Evolutionary conservation across 1,140 invertebrate genomes (phyloP), one percentile per base, ranked within the genome.

Genomic region (Mesaphorura yosii): DNA sequence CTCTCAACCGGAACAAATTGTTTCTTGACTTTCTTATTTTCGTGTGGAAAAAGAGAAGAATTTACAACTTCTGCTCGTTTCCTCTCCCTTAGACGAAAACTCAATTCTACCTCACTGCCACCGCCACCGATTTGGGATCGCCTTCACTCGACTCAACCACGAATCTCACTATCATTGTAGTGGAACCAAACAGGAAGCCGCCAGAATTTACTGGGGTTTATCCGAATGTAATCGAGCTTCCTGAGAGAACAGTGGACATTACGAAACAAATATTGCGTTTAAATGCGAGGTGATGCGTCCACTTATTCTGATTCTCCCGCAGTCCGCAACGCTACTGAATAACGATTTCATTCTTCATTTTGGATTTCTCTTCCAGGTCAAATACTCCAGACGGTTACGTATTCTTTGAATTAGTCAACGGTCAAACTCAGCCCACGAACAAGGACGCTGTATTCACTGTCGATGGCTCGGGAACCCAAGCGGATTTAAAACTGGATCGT

Each of bases 181-280:
- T 90, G 1, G 85, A 87, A 64, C 86, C 86, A 1, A 80, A 86
- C 65, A 89, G 88, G 68, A 88, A 89, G 69, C 80, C 86, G 37
- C 89, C 89, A 41, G 75, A 72, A 34, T 86, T 86, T 62, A 73
- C 76, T 41, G 70, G 76, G 53, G 62, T 63, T 3, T 70, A 75
- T 49, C 75, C 76, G 14, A 45, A 73, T 4, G 75, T 76, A 48
- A 82, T 88, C 52, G 70, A 70, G 55, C 70, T 90, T 25, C 73
- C 73, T 53, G 87, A 90, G 71, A 81, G 83, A 69, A 78, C 79
- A 45, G 77, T 69, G 14, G 75, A 86, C 67, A 86, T 78, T 62
- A 75, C 76, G 17, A 69, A 69, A 22, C 76, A 77, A 12, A 79
- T 90, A 53, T 78, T 78, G 2, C 80, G 74, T 3, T 65, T 89